phyloP scores from a whole-genome alignment of 2,113 vertebrate genomes.

The Leiothrix lutea region DNA sequence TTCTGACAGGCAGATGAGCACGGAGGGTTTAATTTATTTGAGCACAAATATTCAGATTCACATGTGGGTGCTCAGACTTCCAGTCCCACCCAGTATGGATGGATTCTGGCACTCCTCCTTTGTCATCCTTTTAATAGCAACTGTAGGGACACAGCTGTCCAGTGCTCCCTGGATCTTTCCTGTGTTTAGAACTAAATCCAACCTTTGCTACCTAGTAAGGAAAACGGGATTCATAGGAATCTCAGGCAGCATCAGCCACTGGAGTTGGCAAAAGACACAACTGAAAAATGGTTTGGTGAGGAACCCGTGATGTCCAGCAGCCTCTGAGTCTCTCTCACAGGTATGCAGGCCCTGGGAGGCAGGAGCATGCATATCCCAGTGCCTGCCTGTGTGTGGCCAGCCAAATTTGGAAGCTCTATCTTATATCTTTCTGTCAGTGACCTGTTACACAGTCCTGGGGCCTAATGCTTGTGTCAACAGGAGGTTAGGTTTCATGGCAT shows the following conservation, averaged over 20 bases:
- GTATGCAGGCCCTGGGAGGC: background rate
- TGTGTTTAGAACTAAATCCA: background rate
- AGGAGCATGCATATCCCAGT: background rate
- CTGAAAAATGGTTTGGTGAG: background rate
- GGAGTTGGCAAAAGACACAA: background rate
- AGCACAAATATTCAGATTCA: background rate
- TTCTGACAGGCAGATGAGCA: background rate
- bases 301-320: background rate
- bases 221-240: background rate
- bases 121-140: background rate
- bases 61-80: background rate
- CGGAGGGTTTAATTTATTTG: background rate
- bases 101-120: background rate
- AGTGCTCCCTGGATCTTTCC: background rate
- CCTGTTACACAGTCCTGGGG: slow-evolving; percentile 61
- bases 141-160: background rate
- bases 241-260: background rate
- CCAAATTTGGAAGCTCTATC: slow-evolving; percentile 53
- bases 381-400: slow-evolving; percentile 67
- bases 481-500: slow-evolving; percentile 67
- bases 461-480: slow-evolving; percentile 72
- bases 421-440: slow-evolving; percentile 63
- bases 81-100: background rate
- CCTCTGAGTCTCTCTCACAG: background rate
- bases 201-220: background rate